Percentiles rank a stretch among this genome's conserved stretches.
These are phyloP conservation scores for Characodon lateralis DNA, from an alignment of 2,797 vertebrate genomes.

Conservation along the genomic window DNA sequence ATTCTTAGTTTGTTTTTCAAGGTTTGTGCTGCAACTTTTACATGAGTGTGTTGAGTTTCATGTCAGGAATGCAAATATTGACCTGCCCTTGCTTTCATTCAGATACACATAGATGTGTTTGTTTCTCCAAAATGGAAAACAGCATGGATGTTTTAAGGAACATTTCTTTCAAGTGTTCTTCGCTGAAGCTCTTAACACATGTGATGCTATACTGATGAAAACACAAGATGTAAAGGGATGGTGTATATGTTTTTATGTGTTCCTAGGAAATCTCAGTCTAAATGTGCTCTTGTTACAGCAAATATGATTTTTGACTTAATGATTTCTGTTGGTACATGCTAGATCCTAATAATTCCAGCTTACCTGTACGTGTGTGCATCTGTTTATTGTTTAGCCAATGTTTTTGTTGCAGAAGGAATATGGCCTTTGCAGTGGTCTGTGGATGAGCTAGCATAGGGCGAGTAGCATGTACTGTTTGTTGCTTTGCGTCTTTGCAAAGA, in stretches of 20 bases:
- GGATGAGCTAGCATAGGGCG: conserved; percentile 50
- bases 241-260: background rate
- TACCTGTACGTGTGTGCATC: conserved; percentile 21
- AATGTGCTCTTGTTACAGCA: background rate
- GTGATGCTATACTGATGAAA: conserved; percentile 8
- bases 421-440: conserved; percentile 53
- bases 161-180: conserved; percentile 4
- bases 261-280: conserved; percentile 8
- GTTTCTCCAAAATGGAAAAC: conserved; percentile 40
- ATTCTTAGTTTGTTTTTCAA: conserved; percentile 53
- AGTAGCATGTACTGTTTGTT: conserved; percentile 46
- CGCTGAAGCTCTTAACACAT: conserved; percentile 4
- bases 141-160: conserved; percentile 29
- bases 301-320: background rate
- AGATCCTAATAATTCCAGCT: background rate
- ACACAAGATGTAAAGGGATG: conserved; percentile 8
- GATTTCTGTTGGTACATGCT: background rate
- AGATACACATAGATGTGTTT: conserved; percentile 40
- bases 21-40: conserved; percentile 27
- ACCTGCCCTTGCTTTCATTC: conserved; percentile 38
- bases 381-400: conserved; percentile 47
- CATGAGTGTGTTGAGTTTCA: conserved; percentile 37
- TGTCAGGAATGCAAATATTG: conserved; percentile 61
- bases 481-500: conserved; percentile 50
- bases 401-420: conserved; percentile 44